Evolutionary conservation across 2,797 vertebrate genomes (phyloP).

Genomic region (Darevskia mixta): DNA sequence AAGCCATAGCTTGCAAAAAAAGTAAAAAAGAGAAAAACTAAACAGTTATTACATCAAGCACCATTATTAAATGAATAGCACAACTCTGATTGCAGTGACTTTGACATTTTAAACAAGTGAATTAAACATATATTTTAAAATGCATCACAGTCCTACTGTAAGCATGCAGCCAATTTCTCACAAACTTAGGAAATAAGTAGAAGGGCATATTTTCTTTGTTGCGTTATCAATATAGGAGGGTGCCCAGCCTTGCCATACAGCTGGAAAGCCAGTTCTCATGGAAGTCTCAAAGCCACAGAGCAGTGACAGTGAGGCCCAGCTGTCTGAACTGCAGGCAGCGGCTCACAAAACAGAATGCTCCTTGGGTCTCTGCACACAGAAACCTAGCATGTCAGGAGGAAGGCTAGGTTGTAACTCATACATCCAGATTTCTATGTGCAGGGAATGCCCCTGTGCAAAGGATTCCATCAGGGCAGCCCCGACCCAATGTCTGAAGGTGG

Average conservation of each 20-base stretch:
- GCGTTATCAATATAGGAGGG: rapidly evolving
- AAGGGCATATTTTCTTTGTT: background rate
- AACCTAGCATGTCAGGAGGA: background rate
- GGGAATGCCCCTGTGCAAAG: background rate
- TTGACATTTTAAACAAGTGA: slow-evolving; percentile 65
- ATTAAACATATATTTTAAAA: slow-evolving; percentile 66
- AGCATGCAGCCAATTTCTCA: slow-evolving; percentile 72
- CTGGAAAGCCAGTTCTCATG: background rate
- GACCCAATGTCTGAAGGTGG: background rate
- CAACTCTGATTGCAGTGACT: slow-evolving; percentile 53
- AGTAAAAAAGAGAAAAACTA: slow-evolving; percentile 43
- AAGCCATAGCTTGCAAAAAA: slow-evolving; percentile 66
- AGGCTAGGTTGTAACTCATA: background rate
- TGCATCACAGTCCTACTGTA: slow-evolving; percentile 65
- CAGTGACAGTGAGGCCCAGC: background rate
- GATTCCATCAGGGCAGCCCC: background rate
- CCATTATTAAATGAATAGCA: slow-evolving; percentile 76
- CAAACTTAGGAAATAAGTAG: slow-evolving; percentile 59
- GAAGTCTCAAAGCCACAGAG: background rate
- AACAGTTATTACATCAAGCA: slow-evolving; percentile 71
- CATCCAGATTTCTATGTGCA: background rate
- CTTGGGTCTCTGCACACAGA: background rate
- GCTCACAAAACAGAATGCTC: background rate
- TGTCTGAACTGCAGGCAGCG: background rate
- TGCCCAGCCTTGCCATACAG: background rate